Percentiles rank a stretch among this genome's conserved stretches.
These are phyloP conservation scores for Chelonoidis abingdonii DNA, from an alignment of 2,113 vertebrate genomes.

Conservation along the genomic window DNA sequence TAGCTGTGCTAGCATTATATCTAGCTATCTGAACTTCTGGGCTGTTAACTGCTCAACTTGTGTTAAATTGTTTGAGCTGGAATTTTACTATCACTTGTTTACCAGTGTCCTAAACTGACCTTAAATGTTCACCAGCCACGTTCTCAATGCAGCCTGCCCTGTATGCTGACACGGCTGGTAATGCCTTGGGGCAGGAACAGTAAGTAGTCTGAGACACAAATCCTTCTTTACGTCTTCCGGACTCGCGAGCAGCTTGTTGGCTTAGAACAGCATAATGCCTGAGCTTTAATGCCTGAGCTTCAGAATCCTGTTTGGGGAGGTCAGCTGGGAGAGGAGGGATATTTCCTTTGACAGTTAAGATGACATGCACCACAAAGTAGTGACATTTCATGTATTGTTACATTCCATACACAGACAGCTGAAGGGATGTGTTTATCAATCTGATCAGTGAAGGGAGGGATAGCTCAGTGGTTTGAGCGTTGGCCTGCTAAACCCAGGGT, in stretches of 20 bases:
- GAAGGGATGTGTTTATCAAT: background rate
- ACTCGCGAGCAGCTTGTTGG: background rate
- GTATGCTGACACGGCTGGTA: background rate
- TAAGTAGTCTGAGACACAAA: background rate
- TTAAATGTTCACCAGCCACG: background rate
- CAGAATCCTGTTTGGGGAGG: background rate
- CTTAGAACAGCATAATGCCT: fast-evolving
- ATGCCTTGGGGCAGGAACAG: background rate
- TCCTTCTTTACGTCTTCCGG: background rate
- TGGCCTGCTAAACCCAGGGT: too few relatives aligned
- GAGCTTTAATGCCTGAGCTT: background rate
- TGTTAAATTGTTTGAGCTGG: background rate
- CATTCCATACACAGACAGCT: background rate
- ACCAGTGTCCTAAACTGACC: background rate
- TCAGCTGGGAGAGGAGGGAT: background rate
- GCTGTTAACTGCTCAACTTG: background rate
- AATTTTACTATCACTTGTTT: background rate
- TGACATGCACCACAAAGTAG: background rate
- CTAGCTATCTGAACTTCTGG: background rate
- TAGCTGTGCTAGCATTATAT: background rate
- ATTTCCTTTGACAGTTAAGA: background rate
- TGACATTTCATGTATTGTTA: background rate
- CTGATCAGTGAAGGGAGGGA: background rate
- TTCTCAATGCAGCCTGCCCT: background rate
- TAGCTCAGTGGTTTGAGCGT: too few relatives aligned